These are phyloP conservation scores for Notiomystis cincta DNA, from an alignment of 2,113 vertebrate species.

Conservation along the genomic window DNA sequence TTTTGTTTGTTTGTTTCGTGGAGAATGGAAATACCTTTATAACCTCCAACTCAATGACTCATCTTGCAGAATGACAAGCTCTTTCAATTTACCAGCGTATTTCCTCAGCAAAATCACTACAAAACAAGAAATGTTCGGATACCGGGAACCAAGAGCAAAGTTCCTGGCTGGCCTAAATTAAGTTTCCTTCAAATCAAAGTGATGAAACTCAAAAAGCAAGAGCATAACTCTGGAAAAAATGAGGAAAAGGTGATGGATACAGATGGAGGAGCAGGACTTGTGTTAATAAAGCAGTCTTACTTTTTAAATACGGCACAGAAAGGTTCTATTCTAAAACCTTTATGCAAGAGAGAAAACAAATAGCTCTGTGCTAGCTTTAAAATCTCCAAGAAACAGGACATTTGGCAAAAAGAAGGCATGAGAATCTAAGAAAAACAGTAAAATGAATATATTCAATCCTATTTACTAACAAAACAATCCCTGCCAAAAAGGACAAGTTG, in stretches of 20 bases:
- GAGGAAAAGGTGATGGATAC: not conserved
- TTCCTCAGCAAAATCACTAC: not conserved
- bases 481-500: not conserved
- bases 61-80: not conserved
- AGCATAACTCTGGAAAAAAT: not conserved
- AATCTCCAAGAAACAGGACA: not conserved
- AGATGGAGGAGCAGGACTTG: not conserved
- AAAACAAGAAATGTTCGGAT: not conserved
- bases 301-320: not conserved
- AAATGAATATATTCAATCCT: not conserved
- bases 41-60: not conserved
- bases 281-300: not conserved
- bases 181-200: not conserved
- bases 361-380: not conserved
- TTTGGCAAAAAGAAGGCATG: constrained; percentile 1
- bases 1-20: not conserved
- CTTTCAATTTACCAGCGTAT: not conserved
- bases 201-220: not conserved
- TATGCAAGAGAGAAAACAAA: not conserved
- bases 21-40: not conserved
- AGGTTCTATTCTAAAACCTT: not conserved
- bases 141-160: not conserved
- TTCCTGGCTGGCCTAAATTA: not conserved
- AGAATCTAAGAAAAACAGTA: not conserved
- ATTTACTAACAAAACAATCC: constrained; percentile 1